Evolutionary conservation across 2,797 vertebrate species (phyloP).

Genomic region (Channa striata): DNA sequence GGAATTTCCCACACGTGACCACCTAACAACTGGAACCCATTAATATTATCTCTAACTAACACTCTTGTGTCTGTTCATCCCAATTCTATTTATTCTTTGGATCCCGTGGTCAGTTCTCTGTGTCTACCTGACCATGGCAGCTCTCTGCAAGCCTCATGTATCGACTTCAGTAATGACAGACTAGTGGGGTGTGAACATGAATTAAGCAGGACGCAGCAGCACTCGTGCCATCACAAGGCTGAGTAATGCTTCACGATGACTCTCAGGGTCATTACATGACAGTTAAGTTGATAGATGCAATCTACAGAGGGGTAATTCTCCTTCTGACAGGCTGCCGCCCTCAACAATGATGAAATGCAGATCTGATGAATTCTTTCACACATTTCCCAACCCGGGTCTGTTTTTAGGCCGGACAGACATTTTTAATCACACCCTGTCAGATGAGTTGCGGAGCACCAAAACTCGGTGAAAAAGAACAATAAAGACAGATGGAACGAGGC

Average conservation of each 20-base stretch:
- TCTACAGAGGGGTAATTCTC: slow-evolving; percentile 76
- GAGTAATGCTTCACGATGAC: slow-evolving; percentile 70
- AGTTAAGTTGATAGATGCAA: slow-evolving; percentile 75
- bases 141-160: slow-evolving; percentile 36
- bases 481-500: slow-evolving; percentile 18
- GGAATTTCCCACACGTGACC: slow-evolving; percentile 55
- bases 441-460: slow-evolving; percentile 41
- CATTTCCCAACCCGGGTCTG: slow-evolving; percentile 50
- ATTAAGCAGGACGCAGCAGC: slow-evolving; percentile 66
- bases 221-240: slow-evolving; percentile 35
- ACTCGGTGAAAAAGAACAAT: slow-evolving; percentile 15
- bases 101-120: slow-evolving; percentile 41
- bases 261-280: slow-evolving; percentile 79
- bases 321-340: slow-evolving; percentile 59
- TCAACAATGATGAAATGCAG: slow-evolving; percentile 66
- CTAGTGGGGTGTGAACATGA: slow-evolving; percentile 66
- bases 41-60: slow-evolving; percentile 27
- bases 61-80: slow-evolving; percentile 39
- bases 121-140: slow-evolving; percentile 41
- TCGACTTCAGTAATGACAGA: slow-evolving; percentile 49
- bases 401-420: slow-evolving; percentile 67
- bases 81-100: slow-evolving; percentile 30
- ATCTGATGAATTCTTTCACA: slow-evolving; percentile 69
- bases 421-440: slow-evolving; percentile 61
- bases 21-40: slow-evolving; percentile 31